phyloP scores from a whole-genome alignment of 2,797 vertebrate genomes.

The Tapirus indicus region DNA sequence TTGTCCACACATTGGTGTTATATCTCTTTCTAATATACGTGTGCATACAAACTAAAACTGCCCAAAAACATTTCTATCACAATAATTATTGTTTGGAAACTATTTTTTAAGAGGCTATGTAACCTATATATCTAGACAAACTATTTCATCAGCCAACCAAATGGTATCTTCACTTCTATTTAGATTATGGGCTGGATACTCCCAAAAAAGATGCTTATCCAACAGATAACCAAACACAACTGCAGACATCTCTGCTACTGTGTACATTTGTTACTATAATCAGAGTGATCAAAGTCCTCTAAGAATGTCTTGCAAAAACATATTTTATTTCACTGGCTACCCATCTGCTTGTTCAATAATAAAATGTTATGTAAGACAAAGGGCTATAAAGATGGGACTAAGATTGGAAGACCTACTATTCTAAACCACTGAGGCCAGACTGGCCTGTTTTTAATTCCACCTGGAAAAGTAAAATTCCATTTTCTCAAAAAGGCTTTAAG shows the following conservation, averaged over 20 bases:
- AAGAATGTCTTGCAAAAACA: neutral
- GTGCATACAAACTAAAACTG: neutral
- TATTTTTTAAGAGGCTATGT: neutral
- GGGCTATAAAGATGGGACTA: neutral
- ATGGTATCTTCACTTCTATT: neutral
- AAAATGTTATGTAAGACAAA: neutral
- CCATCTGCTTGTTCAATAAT: neutral
- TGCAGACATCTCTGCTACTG: neutral
- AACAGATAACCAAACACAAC: neutral
- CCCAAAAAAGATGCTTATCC: neutral
- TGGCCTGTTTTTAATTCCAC: neutral
- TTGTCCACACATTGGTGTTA: neutral
- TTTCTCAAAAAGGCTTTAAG: neutral
- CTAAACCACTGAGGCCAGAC: neutral
- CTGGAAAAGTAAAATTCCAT: neutral
- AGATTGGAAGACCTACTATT: neutral
- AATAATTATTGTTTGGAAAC: constrained; percentile 14
- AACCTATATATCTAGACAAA: neutral
- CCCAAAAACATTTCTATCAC: neutral
- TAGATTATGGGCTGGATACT: neutral
- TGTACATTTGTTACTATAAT: neutral
- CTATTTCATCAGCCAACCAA: neutral
- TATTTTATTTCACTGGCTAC: neutral
- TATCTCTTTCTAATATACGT: neutral
- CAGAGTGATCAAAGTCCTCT: neutral